Conservation (phyloP, 2,797 vertebrate species). For the Ctenopoma kingsleyae region DNA sequence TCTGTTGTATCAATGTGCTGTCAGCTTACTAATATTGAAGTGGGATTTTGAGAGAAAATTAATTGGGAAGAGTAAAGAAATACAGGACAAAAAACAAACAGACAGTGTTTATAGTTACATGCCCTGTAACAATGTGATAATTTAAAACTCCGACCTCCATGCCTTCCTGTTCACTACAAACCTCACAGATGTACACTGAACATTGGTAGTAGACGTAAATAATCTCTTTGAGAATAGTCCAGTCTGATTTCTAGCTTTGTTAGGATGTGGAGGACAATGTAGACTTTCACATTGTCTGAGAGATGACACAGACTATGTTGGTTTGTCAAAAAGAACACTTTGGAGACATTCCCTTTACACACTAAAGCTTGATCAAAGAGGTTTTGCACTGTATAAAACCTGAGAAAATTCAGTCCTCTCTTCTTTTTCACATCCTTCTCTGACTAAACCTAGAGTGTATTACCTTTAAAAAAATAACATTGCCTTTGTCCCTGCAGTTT, state of each 20-base stretch:
- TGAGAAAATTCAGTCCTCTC: slow-evolving; percentile 15
- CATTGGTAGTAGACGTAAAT: slow-evolving; percentile 3
- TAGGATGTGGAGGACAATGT: background rate
- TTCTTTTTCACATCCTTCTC: background rate
- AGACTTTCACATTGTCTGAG: background rate
- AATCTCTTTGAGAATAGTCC: background rate
- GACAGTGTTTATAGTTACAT: slow-evolving; percentile 10
- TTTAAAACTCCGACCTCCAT: background rate
- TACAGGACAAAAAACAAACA: slow-evolving; percentile 7
- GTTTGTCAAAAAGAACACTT: slow-evolving; percentile 3
- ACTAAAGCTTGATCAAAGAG: slow-evolving; percentile 13
- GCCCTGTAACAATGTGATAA: slow-evolving; percentile 10
- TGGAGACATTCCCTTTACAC: background rate
- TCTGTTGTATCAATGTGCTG: slow-evolving; percentile 48
- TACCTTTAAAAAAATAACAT: slow-evolving; percentile 11
- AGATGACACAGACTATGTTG: slow-evolving; percentile 3
- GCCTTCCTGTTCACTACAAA: background rate
- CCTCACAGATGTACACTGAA: slow-evolving; percentile 7
- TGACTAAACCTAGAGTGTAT: slow-evolving; percentile 8
- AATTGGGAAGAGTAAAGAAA: slow-evolving; percentile 19
- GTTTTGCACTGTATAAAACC: slow-evolving; percentile 13
- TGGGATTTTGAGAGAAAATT: slow-evolving; percentile 56
- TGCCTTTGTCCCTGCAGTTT: slow-evolving; percentile 5
- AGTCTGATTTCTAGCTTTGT: background rate
- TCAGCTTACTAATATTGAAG: slow-evolving; percentile 60